A percentile compares a stretch with the other conserved stretches of the same genome.
These are phyloP conservation scores for Andrena marginata DNA, from an alignment of 2,888 invertebrate genomes.

Conservation along the genomic window DNA sequence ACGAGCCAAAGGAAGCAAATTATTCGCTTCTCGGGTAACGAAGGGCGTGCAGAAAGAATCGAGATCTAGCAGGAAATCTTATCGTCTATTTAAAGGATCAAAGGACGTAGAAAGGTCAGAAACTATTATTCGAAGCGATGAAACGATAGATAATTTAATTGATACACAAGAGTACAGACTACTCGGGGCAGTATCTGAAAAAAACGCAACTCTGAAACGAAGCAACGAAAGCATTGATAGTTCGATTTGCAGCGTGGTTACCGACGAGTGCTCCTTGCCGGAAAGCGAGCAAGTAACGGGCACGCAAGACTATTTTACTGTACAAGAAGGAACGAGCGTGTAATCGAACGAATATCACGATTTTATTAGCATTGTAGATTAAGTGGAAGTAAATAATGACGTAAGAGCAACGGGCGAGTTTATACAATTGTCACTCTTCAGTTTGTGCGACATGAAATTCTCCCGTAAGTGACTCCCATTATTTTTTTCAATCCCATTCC, in stretches of 20 bases:
- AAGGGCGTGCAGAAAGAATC: background rate
- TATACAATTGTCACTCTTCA: constrained; percentile 12
- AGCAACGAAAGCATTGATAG: background rate
- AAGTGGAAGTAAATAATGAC: constrained; percentile 13
- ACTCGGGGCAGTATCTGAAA: background rate
- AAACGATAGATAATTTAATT: background rate
- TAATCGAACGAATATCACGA: constrained; percentile 54
- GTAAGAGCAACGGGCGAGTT: constrained; percentile 25
- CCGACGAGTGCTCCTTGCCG: background rate
- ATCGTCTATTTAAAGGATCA: constrained; percentile 6
- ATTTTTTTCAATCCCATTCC: background rate
- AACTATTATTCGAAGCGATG: background rate
- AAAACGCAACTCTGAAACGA: background rate
- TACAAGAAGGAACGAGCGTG: background rate
- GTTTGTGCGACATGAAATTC: constrained; percentile 36
- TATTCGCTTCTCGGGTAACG: background rate
- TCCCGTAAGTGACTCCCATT: background rate
- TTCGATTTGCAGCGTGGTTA: background rate
- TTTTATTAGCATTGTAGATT: constrained; percentile 49
- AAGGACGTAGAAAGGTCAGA: background rate
- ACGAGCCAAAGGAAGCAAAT: background rate
- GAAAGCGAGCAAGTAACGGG: background rate
- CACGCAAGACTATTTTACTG: background rate
- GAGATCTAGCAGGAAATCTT: constrained; percentile 17
- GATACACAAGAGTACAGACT: background rate